These are phyloP conservation scores for Subacronicta megacephala DNA, from an alignment of 2,888 invertebrate genomes.

Conservation along the genomic window DNA sequence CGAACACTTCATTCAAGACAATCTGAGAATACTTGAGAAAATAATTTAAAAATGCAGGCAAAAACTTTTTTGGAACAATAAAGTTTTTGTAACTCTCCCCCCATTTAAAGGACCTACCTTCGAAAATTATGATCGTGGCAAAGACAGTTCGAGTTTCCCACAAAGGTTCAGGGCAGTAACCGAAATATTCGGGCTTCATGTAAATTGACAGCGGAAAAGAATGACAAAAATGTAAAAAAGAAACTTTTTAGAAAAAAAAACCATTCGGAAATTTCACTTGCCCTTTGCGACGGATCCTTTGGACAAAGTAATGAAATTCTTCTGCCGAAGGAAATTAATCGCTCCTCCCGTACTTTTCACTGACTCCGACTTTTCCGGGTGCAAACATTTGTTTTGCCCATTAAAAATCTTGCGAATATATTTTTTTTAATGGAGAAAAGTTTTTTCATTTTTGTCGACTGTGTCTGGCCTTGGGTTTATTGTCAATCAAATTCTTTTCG, in stretches of 20 bases:
- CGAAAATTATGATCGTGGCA: conserved; percentile 22
- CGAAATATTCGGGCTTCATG: conserved; percentile 13
- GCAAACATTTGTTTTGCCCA: conserved; percentile 32
- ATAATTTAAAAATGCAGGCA: conserved; percentile 6
- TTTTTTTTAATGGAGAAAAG: conserved; percentile 32
- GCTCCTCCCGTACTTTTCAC: conserved; percentile 42
- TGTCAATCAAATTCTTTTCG: neutral
- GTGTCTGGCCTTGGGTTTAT: conserved; percentile 1
- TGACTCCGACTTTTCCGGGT: conserved; percentile 23
- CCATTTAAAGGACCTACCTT: conserved; percentile 34
- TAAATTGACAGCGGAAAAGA: conserved; percentile 12
- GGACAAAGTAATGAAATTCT: conserved; percentile 62
- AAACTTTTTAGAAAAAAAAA: conserved; percentile 26
- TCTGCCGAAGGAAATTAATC: conserved; percentile 60
- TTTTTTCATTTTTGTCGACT: conserved; percentile 21
- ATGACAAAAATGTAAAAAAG: conserved; percentile 28
- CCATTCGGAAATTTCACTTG: conserved; percentile 31
- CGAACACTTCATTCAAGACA: neutral
- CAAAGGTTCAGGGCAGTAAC: conserved; percentile 1
- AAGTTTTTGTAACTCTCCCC: conserved; percentile 38
- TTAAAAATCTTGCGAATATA: conserved; percentile 27
- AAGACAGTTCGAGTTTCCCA: conserved; percentile 2
- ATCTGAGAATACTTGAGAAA: conserved; percentile 9
- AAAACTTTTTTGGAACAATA: conserved; percentile 61
- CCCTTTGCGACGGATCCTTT: conserved; percentile 51